A percentile compares a stretch with the other conserved stretches of the same genome.
These are phyloP conservation scores for Xenentodon cancila DNA, from an alignment of 2,797 vertebrate species.

Conservation along the genomic window DNA sequence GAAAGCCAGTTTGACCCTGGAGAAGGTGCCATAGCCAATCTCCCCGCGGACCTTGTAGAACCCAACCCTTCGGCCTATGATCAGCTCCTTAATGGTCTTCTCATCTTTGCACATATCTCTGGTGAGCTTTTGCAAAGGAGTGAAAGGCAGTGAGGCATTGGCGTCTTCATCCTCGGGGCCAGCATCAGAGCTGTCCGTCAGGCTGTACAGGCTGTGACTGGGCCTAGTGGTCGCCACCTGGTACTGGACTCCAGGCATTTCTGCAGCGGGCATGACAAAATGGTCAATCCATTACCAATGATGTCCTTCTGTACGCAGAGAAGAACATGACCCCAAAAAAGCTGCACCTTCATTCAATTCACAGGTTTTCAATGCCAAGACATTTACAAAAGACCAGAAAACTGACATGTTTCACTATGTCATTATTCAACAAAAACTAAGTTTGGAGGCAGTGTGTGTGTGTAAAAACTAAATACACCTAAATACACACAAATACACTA, in stretches of 20 bases:
- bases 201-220: conserved; percentile 81
- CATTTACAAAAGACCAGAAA: too few species aligned
- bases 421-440: too few species aligned
- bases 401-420: too few species aligned
- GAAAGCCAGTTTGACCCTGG: conserved; percentile 93
- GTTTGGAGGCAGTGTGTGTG: too few species aligned
- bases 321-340: too few species aligned
- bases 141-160: conserved; percentile 68
- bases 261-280: conserved; percentile 44
- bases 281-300: background rate
- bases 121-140: conserved; percentile 89
- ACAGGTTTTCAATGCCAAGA: too few species aligned
- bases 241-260: conserved; percentile 83
- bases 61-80: conserved; percentile 90
- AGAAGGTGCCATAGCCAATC: conserved; percentile 95
- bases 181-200: conserved; percentile 81
- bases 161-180: conserved; percentile 61
- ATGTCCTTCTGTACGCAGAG: too few species aligned
- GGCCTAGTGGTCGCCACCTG: conserved; percentile 62
- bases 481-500: too few species aligned
- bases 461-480: too few species aligned
- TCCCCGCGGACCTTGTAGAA: conserved; percentile 94
- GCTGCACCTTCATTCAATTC: too few species aligned
- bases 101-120: conserved; percentile 90
- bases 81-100: conserved; percentile 90